These are phyloP conservation scores for Ascaphus truei DNA, from an alignment of 2,113 vertebrate species.

Conservation along the genomic window DNA sequence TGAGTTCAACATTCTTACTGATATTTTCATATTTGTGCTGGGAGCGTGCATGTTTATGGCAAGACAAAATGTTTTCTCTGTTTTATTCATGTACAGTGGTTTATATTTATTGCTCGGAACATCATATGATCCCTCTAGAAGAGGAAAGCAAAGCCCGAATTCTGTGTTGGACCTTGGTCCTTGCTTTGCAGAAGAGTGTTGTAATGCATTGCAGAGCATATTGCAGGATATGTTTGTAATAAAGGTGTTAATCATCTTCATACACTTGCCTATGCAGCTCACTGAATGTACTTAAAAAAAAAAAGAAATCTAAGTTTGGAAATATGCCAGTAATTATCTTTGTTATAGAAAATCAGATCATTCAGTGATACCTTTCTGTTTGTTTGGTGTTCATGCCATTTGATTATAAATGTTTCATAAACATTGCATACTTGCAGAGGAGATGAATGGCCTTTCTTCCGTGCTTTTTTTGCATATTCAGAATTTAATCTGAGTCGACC, in stretches of 20 bases:
- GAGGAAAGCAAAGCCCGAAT: not conserved
- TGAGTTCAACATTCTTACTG: not conserved
- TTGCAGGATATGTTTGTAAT: not conserved
- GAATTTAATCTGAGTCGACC: slow-evolving; percentile 56
- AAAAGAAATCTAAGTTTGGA: slow-evolving; percentile 57
- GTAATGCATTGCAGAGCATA: not conserved
- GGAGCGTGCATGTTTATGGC: not conserved
- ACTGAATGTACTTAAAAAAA: slow-evolving; percentile 71
- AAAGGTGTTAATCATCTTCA: slow-evolving; percentile 48
- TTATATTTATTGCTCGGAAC: slow-evolving; percentile 33
- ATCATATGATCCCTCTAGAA: not conserved
- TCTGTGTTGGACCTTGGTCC: not conserved
- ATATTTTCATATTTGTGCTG: not conserved
- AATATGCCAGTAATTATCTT: slow-evolving; percentile 51
- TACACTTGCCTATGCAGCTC: slow-evolving; percentile 64
- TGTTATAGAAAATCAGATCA: slow-evolving; percentile 53
- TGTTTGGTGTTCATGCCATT: slow-evolving; percentile 36
- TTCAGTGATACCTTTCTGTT: slow-evolving; percentile 42
- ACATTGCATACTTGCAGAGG: slow-evolving; percentile 74
- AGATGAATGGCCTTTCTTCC: slow-evolving; percentile 71
- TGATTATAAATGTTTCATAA: slow-evolving; percentile 65
- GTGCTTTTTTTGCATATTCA: slow-evolving; percentile 60
- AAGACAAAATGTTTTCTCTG: not conserved
- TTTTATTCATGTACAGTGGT: not conserved
- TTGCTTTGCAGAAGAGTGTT: not conserved